Evolutionary conservation across 92 coral and sea anemone genomes (phyloP).

Genomic region (Muricea muricata): DNA sequence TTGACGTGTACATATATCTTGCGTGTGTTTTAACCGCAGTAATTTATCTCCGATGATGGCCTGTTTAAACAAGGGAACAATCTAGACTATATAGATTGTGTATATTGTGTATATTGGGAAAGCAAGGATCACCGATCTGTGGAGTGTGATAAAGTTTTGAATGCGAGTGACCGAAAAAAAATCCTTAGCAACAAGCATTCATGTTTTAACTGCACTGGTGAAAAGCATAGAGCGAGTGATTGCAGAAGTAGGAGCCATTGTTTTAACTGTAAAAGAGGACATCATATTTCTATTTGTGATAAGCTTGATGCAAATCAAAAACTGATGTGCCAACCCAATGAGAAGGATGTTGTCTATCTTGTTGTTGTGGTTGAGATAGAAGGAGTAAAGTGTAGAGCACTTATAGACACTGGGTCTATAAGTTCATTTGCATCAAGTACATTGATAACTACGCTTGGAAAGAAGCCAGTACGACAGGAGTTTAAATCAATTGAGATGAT

Average conservation of each 20-base stretch:
- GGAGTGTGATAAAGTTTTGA: too few relatives aligned
- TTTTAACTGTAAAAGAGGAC: background rate
- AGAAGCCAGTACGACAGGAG: background rate
- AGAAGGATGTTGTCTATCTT: background rate
- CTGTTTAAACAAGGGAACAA: too few relatives aligned
- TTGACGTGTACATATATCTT: too few relatives aligned
- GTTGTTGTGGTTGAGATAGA: conserved; percentile 14
- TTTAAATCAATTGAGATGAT: conserved; percentile 10
- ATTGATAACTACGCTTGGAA: background rate
- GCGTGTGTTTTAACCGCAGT: too few relatives aligned
- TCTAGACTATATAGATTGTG: too few relatives aligned
- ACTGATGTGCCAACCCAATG: background rate
- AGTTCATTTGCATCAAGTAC: conserved; percentile 5
- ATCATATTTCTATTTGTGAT: conserved; percentile 30
- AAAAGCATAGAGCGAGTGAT: conserved; percentile 5
- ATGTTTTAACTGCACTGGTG: conserved; percentile 5
- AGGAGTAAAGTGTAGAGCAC: conserved; percentile 9
- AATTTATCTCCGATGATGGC: too few relatives aligned
- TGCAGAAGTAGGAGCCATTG: conserved; percentile 7
- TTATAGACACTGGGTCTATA: conserved; percentile 22
- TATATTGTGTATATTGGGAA: too few relatives aligned
- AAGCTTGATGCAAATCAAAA: background rate
- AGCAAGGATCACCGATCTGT: too few relatives aligned
- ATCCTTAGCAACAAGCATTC: conserved; percentile 10
- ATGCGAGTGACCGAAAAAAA: background rate